Base-by-base conservation (phyloP, 1,140 invertebrate genomes). In the Microplitis demolitor region DNA sequence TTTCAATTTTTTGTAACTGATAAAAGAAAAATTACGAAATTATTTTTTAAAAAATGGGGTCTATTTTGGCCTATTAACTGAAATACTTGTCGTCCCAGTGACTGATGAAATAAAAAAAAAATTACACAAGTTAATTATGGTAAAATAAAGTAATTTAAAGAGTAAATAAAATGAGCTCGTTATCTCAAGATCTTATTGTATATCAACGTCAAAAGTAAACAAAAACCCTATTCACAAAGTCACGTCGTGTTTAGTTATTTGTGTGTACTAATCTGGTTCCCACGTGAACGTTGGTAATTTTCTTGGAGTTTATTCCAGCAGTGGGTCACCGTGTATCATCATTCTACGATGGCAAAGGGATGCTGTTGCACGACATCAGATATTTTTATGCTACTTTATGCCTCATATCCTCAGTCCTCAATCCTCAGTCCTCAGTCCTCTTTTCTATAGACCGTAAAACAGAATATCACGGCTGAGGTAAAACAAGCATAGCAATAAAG, bases 281-380 rank as follows among this genome's bases (percentile, higher is more conserved):
- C 69, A 71, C 69, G 69, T 71, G 62, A 45, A 70, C 51, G n/a
- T 16, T 31, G 9, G 34, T 68, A 54, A 62, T 69, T 71, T 75
- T 69, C 70, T 53, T 58, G 66, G 45, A 64, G 66, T 69, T 67
- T 62, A 35, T 37, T 62, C 14, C 58, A 16, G 4, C 63, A 76
- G 71, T 76, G 71, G 74, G 74, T 76, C 74, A 76, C 74, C 74
- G 71, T 45, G 39, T 76, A 76, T 76, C 74, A 73, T 73, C 68
- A 66, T 62, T 72, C 71, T 56, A 72, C 67, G 60, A 72, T 69
- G 66, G 70, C 66, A 66, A 45, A 45, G 39, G 39, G 39, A 45
- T 45, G 39, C 39, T 45, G 58, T 67, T 71, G 60, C 68, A 67
- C 66, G 35, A 61, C 66, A 63, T 72, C 6, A 11, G 6, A 6